phyloP scores from a whole-genome alignment of 2,888 invertebrate species.

The Adineta ricciae region DNA sequence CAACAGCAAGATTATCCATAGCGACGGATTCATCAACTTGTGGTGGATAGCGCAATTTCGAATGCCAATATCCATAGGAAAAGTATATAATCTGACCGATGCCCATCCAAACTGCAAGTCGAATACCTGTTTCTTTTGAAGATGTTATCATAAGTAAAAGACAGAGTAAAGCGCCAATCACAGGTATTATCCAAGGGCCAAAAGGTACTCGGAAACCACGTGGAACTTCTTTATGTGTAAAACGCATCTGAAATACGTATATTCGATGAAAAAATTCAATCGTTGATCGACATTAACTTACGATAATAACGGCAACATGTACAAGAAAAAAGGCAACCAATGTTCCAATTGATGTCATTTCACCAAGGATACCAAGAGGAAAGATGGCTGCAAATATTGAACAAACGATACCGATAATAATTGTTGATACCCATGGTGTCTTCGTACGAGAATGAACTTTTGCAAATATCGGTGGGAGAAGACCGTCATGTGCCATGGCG shows the following conservation, averaged over 20 bases:
- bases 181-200: neutral
- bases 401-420: neutral
- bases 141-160: neutral
- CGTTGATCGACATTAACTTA: neutral
- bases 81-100: no score
- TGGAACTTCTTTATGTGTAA: neutral
- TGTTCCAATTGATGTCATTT: neutral
- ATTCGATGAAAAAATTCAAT: neutral
- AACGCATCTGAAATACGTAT: neutral
- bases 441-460: neutral
- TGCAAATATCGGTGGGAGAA: neutral
- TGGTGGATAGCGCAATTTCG: no score
- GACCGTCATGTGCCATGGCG: neutral
- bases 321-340: neutral
- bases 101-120: neutral
- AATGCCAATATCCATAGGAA: no score
- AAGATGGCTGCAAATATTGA: neutral
- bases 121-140: neutral
- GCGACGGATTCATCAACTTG: no score
- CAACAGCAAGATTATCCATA: no score
- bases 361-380: neutral
- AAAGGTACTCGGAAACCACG: neutral
- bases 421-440: neutral
- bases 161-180: neutral
- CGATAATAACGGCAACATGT: neutral